phyloP scores from a whole-genome alignment of 2,797 vertebrate species.

The Pipistrellus kuhlii region DNA sequence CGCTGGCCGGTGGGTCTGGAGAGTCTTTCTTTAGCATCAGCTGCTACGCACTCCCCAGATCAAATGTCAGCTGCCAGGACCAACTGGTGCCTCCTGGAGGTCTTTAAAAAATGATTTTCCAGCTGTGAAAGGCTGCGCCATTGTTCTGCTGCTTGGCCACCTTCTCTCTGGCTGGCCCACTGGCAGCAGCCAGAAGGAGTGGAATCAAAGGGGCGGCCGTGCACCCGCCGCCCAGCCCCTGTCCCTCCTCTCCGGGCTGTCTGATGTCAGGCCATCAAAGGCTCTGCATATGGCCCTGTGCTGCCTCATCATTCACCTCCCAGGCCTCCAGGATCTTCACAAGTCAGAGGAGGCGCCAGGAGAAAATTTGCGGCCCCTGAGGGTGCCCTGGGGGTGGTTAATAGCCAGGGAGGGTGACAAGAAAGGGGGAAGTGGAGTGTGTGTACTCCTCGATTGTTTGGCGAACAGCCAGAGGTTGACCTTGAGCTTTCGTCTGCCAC shows the following conservation, averaged over 20 bases:
- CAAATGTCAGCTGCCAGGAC: constrained; percentile 74
- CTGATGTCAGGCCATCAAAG: constrained; percentile 78
- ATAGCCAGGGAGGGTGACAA: constrained; percentile 78
- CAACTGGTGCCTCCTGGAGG: constrained; percentile 78
- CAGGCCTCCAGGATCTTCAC: constrained; percentile 73
- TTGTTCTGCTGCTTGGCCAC: constrained; percentile 75
- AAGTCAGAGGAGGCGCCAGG: constrained; percentile 75
- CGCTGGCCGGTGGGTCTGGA: neutral
- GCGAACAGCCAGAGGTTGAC: constrained; percentile 83
- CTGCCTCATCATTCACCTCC: constrained; percentile 64
- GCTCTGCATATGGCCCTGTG: constrained; percentile 69
- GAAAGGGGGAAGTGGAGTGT: constrained; percentile 79
- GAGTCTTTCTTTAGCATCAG: constrained; percentile 48
- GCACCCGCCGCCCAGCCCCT: neutral
- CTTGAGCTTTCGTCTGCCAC: constrained; percentile 81
- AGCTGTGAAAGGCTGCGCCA: constrained; percentile 69
- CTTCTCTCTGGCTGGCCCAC: constrained; percentile 64
- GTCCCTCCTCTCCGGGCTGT: constrained; percentile 56
- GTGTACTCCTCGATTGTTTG: constrained; percentile 76
- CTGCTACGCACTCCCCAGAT: constrained; percentile 62
- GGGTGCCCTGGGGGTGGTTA: constrained; percentile 80
- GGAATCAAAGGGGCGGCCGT: constrained; percentile 63
- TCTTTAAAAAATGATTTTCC: constrained; percentile 78
- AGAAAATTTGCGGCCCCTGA: constrained; percentile 82
- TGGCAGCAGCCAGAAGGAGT: constrained; percentile 63